phyloP scores from a whole-genome alignment of 2,797 vertebrate species.

The Darevskia mixta region DNA sequence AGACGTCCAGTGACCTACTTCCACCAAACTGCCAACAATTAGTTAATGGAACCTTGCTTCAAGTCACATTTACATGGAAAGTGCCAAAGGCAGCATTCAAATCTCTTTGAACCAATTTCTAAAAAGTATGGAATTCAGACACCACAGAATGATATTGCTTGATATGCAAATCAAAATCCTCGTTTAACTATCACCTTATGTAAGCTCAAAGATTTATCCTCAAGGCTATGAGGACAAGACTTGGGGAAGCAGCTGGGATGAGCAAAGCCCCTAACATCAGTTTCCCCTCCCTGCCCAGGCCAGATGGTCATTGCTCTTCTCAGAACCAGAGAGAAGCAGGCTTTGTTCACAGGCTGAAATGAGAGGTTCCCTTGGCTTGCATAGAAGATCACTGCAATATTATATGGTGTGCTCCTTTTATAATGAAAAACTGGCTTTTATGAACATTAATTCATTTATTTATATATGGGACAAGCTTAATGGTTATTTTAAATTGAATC shows the following conservation, averaged over 20 bases:
- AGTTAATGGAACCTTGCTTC: slow-evolving; percentile 2
- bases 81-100: background rate
- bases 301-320: too few relatives aligned
- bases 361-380: too few relatives aligned
- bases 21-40: slow-evolving; percentile 29
- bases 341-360: too few relatives aligned
- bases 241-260: background rate
- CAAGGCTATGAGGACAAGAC: background rate
- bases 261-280: too few relatives aligned
- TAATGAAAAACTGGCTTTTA: too few relatives aligned
- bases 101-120: slow-evolving; percentile 30
- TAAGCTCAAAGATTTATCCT: background rate
- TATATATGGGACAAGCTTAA: too few relatives aligned
- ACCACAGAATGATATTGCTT: background rate
- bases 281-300: too few relatives aligned
- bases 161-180: background rate
- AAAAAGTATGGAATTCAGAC: background rate
- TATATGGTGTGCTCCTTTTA: too few relatives aligned
- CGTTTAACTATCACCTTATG: background rate
- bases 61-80: background rate
- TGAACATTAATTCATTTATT: too few relatives aligned
- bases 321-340: too few relatives aligned
- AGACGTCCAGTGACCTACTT: slow-evolving; percentile 23
- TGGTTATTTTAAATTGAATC: too few relatives aligned
- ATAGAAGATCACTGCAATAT: too few relatives aligned